Base-by-base conservation (phyloP, 2,888 invertebrate species). In the Patella pellucida region DNA sequence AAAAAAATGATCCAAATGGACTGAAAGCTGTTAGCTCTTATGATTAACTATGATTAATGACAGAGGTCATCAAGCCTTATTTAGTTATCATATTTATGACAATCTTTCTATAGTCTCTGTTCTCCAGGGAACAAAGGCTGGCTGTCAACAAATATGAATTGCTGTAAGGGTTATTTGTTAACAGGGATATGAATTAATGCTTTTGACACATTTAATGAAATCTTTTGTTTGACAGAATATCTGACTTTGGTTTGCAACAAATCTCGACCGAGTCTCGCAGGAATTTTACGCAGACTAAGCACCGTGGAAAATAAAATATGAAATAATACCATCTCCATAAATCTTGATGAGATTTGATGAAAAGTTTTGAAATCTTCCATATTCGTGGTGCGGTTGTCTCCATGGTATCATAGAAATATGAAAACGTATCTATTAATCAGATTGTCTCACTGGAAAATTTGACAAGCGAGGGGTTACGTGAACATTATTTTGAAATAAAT, bases 321-420 rank as follows among this genome's bases (percentile, higher is more conserved):
- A 62, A 62, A 62, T 62, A 62, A 62, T 62, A 62, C 19, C 62
- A 23, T 23, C 23, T 62, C 41, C 41, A 62, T 62, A 62, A 62
- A 62, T 62, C 62, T 23, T 62, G 19, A 23, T 23, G 19, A 23
- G 23, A 23, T 62, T 19, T 23, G 62, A 62, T 62, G 62, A 62
- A 62, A 62, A 62, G 62, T 62, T 62, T 62, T 62, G 62, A 62
- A 62, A 62, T 62, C 14, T 23, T 62, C 62, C 62, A 62, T 62
- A 62, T 62, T 62, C 23, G 14, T 62, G 19, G 23, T 23, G 14
- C 23, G 14, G 19, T 23, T 12, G 62, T 62, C 62, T 62, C 62
- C 19, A 62, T 23, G 62, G 62, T 62, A 14, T 23, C 23, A 23
- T 62, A 23, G 23, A 62, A 62, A 23, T 62, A 62, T 62, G 19